A percentile compares a stretch with the other conserved stretches of the same genome.
Conservation (phyloP, 2,888 invertebrate species). For the Chymomyza caudatula region DNA sequence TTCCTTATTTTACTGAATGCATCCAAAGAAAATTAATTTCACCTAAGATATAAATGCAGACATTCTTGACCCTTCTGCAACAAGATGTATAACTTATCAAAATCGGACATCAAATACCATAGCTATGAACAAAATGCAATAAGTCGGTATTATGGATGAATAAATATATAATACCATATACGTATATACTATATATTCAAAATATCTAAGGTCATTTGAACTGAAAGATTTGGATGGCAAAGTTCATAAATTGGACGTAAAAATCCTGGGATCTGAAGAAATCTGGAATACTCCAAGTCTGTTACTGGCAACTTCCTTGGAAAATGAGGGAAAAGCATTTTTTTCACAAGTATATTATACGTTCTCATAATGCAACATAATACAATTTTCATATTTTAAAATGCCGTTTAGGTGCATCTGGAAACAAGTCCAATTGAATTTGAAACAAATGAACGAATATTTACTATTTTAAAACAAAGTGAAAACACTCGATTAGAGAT, state of each 20-base stretch:
- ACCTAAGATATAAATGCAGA: too few species aligned
- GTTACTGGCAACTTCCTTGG: constrained; percentile 83
- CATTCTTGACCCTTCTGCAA: too few species aligned
- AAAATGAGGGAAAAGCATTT: constrained; percentile 85
- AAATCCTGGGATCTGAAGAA: constrained; percentile 89
- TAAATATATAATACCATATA: too few species aligned
- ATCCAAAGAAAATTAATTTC: too few species aligned
- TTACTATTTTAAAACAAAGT: constrained; percentile 80
- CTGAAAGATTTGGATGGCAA: constrained; percentile 80
- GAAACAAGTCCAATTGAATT: constrained; percentile 87
- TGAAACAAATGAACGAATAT: constrained; percentile 82
- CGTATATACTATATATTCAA: too few species aligned
- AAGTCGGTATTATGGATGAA: too few species aligned
- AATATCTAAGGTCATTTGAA: constrained; percentile 79
- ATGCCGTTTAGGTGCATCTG: constrained; percentile 83
- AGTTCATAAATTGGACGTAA: constrained; percentile 84
- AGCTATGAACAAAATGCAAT: too few species aligned
- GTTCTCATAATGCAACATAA: background rate
- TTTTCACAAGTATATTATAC: constrained; percentile 88
- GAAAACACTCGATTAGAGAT: constrained; percentile 88
- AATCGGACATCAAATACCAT: too few species aligned
- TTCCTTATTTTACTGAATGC: too few species aligned
- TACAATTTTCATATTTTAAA: background rate
- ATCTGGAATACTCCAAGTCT: constrained; percentile 93
- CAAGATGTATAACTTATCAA: too few species aligned